phyloP scores from a whole-genome alignment of 1,140 invertebrate species.

The Bactericera cockerelli region DNA sequence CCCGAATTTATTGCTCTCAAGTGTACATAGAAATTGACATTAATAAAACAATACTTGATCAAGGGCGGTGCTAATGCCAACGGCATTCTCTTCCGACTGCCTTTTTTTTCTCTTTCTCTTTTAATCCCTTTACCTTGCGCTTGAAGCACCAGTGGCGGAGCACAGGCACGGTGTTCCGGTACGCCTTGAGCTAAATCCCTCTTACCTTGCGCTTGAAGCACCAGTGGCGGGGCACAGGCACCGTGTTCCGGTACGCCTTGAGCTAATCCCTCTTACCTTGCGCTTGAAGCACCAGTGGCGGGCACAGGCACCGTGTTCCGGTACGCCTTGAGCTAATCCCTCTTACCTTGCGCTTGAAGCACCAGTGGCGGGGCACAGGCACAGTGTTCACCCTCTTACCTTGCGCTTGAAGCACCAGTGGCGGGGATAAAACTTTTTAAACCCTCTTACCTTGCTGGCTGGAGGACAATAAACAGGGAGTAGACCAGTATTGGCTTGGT shows the following conservation, averaged over 20 bases:
- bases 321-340: slow-evolving; percentile 88
- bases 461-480: too few relatives aligned
- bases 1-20: too few relatives aligned
- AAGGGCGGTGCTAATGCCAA: too few relatives aligned
- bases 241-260: slow-evolving; percentile 90
- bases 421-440: slow-evolving; percentile 90
- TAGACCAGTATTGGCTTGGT: too few relatives aligned
- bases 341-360: slow-evolving; percentile 87
- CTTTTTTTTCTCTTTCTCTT: too few relatives aligned
- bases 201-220: slow-evolving; percentile 90
- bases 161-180: slow-evolving; percentile 88
- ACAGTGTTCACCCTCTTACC: slow-evolving; percentile 80
- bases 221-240: slow-evolving; percentile 96
- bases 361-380: slow-evolving; percentile 97
- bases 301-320: slow-evolving; percentile 93
- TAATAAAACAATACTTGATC: too few relatives aligned
- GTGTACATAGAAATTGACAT: too few relatives aligned
- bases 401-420: slow-evolving; percentile 99
- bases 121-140: too few relatives aligned
- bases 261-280: slow-evolving; percentile 78
- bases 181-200: slow-evolving; percentile 89
- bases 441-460: slow-evolving; percentile 81
- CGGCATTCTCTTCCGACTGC: too few relatives aligned
- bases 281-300: slow-evolving; percentile 99
- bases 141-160: slow-evolving; percentile 99